A percentile compares a stretch with the other conserved stretches of the same genome.
Evolutionary conservation across 2,888 invertebrate genomes (phyloP).

Genomic region (Lycaena phlaeas): DNA sequence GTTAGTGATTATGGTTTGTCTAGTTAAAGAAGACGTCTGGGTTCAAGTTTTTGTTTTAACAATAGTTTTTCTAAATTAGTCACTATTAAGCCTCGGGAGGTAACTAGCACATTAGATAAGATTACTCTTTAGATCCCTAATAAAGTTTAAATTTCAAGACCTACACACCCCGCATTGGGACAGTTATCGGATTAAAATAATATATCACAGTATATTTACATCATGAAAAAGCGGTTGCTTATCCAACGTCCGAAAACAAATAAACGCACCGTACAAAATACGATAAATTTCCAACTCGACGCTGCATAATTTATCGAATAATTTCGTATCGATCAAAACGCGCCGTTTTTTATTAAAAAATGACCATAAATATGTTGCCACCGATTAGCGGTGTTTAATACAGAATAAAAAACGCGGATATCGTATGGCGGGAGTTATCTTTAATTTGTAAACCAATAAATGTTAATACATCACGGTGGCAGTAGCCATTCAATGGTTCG

Average conservation of each 20-base stretch:
- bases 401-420: constrained; percentile 36
- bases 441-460: constrained; percentile 71
- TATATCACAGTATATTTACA: no score
- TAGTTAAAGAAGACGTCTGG: no score
- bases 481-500: constrained; percentile 32
- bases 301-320: constrained; percentile 35
- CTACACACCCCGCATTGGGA: no score
- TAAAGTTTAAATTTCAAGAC: no score
- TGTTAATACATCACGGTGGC: constrained; percentile 62
- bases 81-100: no score
- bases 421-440: constrained; percentile 40
- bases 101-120: no score
- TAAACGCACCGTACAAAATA: constrained; percentile 31
- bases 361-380: constrained; percentile 32
- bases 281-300: constrained; percentile 34
- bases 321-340: constrained; percentile 30
- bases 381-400: constrained; percentile 36
- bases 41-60: no score
- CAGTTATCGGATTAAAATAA: no score
- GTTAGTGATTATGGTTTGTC: no score
- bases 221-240: constrained; percentile 22
- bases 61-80: no score
- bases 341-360: constrained; percentile 25
- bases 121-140: no score
- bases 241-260: constrained; percentile 25